Conservation (phyloP, 64 coral and sea anemone species). For the Pachyseris speciosa region DNA sequence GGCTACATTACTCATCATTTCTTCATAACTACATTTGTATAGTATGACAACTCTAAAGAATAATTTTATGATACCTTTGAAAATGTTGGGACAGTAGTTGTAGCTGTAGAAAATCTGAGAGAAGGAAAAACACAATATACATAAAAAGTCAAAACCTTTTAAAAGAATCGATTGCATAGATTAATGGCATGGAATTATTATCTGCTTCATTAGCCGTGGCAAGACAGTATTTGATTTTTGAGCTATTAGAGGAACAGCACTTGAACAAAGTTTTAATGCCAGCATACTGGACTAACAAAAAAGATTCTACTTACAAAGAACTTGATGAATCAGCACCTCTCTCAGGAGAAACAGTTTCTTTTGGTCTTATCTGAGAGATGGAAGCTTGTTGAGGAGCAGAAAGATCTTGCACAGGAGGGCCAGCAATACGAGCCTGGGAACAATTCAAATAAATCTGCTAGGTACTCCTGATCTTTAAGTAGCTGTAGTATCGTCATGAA, state of each 20-base stretch:
- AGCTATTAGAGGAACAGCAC: too few species aligned
- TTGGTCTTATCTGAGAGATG: slow-evolving; percentile 42
- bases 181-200: too few species aligned
- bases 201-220: too few species aligned
- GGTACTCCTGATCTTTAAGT: too few species aligned
- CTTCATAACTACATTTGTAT: too few species aligned
- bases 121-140: neutral
- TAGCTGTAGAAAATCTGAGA: slow-evolving; percentile 24
- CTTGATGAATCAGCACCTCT: slow-evolving; percentile 5
- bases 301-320: neutral
- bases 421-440: slow-evolving; percentile 47
- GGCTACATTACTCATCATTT: neutral
- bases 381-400: slow-evolving; percentile 62
- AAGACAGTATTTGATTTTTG: neutral
- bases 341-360: neutral
- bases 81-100: slow-evolving; percentile 39
- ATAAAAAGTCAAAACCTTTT: too few species aligned
- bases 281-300: neutral
- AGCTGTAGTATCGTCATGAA: too few species aligned
- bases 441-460: neutral
- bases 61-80: slow-evolving; percentile 10
- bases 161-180: too few species aligned
- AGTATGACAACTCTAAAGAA: neutral
- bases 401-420: slow-evolving; percentile 59
- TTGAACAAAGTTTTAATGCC: neutral